phyloP scores from a whole-genome alignment of 1,140 invertebrate species.

The Atta texana region DNA sequence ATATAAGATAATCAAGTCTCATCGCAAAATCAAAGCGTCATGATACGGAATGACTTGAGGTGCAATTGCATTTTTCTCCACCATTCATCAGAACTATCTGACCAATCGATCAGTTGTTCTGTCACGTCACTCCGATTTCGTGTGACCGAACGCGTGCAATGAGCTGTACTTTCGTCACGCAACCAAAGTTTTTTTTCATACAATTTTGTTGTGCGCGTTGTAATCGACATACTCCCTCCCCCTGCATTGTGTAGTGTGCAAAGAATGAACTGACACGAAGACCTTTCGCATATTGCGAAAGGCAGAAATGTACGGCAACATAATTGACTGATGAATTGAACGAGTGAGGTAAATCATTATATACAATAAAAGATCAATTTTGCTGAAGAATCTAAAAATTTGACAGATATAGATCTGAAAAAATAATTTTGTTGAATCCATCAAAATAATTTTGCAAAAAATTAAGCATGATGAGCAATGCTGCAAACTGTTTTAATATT shows the following conservation, averaged over 20 bases:
- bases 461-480: too few relatives aligned
- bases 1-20: neutral
- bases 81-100: conserved; percentile 58
- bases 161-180: conserved; percentile 61
- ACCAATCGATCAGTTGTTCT: conserved; percentile 22
- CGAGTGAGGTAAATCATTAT: neutral
- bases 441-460: too few relatives aligned
- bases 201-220: conserved; percentile 14
- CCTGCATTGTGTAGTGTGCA: too few relatives aligned
- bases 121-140: conserved; percentile 63
- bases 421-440: too few relatives aligned
- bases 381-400: too few relatives aligned
- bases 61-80: conserved; percentile 41
- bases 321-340: conserved; percentile 1
- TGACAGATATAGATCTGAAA: too few relatives aligned
- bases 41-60: conserved; percentile 16
- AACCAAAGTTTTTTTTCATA: conserved; percentile 56
- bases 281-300: conserved; percentile 37
- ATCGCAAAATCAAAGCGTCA: neutral
- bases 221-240: conserved; percentile 18
- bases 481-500: too few relatives aligned
- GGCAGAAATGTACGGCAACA: neutral
- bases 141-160: conserved; percentile 67
- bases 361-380: neutral
- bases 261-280: conserved; percentile 10